phyloP scores from a whole-genome alignment of 2,797 vertebrate species.

The Gobionotothen gibberifrons region DNA sequence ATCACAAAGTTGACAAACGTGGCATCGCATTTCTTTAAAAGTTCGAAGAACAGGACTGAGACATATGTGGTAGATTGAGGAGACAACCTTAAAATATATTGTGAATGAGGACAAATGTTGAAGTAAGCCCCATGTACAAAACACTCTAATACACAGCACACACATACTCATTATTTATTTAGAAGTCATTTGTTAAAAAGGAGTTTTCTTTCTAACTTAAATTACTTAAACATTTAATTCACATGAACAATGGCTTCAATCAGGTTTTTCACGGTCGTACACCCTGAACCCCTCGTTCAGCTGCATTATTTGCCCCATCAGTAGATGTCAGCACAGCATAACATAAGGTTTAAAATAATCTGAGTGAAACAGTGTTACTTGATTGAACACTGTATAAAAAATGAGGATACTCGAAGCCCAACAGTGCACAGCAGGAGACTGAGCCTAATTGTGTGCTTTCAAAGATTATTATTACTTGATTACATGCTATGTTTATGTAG shows the following conservation, averaged over 20 bases:
- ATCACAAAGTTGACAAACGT: too few relatives aligned
- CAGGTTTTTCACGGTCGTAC: background rate
- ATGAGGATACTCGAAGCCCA: background rate
- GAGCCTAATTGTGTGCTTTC: background rate
- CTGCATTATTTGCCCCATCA: conserved; percentile 63
- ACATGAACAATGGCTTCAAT: background rate
- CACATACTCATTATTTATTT: too few relatives aligned
- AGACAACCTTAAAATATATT: too few relatives aligned
- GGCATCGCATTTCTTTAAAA: too few relatives aligned
- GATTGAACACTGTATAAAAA: background rate
- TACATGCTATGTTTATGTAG: background rate
- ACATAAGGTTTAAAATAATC: conserved; percentile 8
- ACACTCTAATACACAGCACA: too few relatives aligned
- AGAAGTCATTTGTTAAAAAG: too few relatives aligned
- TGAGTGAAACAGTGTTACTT: background rate
- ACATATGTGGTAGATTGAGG: too few relatives aligned
- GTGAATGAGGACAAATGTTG: too few relatives aligned
- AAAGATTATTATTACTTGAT: conserved; percentile 8
- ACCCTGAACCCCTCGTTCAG: background rate
- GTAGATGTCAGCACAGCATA: conserved; percentile 71
- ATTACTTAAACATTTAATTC: too few relatives aligned
- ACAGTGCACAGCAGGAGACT: conserved; percentile 1
- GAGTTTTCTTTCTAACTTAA: too few relatives aligned
- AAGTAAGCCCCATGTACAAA: too few relatives aligned
- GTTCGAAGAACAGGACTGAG: too few relatives aligned